Percentiles rank a stretch among this genome's conserved stretches.
Evolutionary conservation across 2,797 vertebrate species (phyloP).

Genomic region (Naso thynnoides): DNA sequence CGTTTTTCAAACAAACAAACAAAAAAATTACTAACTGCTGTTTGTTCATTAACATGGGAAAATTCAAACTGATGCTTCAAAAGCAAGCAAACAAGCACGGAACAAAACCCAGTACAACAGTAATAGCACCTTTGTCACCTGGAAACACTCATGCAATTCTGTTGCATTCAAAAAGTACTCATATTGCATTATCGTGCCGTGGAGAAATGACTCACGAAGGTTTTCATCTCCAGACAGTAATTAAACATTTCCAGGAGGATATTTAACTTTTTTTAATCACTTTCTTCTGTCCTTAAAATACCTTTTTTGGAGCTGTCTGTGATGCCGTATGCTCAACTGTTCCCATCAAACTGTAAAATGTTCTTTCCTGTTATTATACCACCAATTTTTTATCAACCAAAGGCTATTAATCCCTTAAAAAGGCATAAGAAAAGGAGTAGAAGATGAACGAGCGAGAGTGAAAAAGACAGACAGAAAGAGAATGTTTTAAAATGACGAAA

Average conservation of each 20-base stretch:
- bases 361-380: constrained; percentile 31
- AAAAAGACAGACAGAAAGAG: not conserved
- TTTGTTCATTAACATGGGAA: constrained; percentile 38
- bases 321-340: constrained; percentile 28
- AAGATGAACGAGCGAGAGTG: constrained; percentile 4
- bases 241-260: constrained; percentile 27
- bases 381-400: constrained; percentile 45
- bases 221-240: constrained; percentile 32
- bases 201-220: constrained; percentile 10
- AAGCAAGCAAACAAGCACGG: constrained; percentile 23
- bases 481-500: constrained; percentile 28
- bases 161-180: constrained; percentile 40
- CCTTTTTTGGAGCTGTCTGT: constrained; percentile 15
- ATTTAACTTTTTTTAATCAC: constrained; percentile 6
- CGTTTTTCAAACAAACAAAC: constrained; percentile 28
- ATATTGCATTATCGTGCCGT: constrained; percentile 36
- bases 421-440: constrained; percentile 30
- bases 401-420: constrained; percentile 42
- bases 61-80: constrained; percentile 42
- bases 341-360: constrained; percentile 27
- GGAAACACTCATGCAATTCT: constrained; percentile 39
- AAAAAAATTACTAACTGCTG: constrained; percentile 20
- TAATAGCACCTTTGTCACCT: constrained; percentile 38
- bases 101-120: constrained; percentile 29
- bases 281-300: constrained; percentile 32